Base-by-base conservation (phyloP, 2,797 vertebrate genomes). In the Semotilus atromaculatus region DNA sequence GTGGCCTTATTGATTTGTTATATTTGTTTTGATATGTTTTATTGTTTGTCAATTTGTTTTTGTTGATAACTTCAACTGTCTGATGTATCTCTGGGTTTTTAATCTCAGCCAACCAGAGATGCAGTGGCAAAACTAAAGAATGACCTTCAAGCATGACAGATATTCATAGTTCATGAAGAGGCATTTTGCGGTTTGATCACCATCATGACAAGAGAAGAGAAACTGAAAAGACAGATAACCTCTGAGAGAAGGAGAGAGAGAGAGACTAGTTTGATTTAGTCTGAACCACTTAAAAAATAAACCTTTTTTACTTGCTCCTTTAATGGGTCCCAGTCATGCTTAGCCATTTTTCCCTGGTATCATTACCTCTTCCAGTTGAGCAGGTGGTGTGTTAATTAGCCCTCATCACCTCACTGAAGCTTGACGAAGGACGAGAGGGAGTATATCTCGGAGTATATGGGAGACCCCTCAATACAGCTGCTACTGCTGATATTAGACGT, bases 351-450 rank as follows among this genome's bases (percentile, higher is more conserved):
- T 26, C 68, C 53, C 68, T 75, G 71, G 10, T 26, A 38, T 67
- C 55, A 31, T 83, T 45, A 76, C 13, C 34, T 68, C 45, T 53
- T 77, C 45, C 38, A 70, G 64, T 43, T 80, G 86, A 84, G 38
- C 86, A 86, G 76, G 82, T 84, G 85, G 81, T 75, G 62, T 66
- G 40, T 48, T 74, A 81, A 80, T 87, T 74, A 87, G 40, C 48
- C 67, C 60, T 74, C 75, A 71, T 84, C 75, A 67, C 62, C 29
- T 86, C 34, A 70, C 40, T 68, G 62, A 70, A 78, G 62, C 78
- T 62, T 66, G 68, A 86, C 23, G 40, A 26, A 86, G 40, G n/a
- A 68, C 74, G 55, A 62, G 21, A 64, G 75, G 31, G 36, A 40
- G 66, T 31, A 26, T 48, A 72, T 60, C 36, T 81, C 36, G 3